Evolutionary conservation across 1,140 invertebrate genomes (phyloP).

Genomic region (Chrysomallon squamiferum): DNA sequence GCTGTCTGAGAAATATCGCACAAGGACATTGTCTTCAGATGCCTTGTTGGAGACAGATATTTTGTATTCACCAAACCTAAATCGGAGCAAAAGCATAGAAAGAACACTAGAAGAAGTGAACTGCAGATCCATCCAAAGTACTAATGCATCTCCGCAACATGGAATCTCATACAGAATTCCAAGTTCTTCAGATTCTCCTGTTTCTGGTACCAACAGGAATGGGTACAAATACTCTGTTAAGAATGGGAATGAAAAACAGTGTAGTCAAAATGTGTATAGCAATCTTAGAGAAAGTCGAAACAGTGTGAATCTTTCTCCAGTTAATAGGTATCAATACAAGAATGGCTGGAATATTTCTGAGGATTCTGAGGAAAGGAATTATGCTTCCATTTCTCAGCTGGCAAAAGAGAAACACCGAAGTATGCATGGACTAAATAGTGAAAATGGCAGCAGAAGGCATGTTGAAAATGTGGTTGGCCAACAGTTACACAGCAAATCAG

Average conservation of each 20-base stretch:
- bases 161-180: neutral
- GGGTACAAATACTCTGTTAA: too few species aligned
- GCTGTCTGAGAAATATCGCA: neutral
- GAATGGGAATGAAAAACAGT: too few species aligned
- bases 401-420: slow-evolving; percentile 10
- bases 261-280: too few species aligned
- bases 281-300: too few species aligned
- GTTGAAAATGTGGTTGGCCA: neutral
- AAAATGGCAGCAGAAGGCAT: neutral
- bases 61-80: slow-evolving; percentile 18
- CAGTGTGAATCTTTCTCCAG: too few species aligned
- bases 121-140: neutral
- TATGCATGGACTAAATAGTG: slow-evolving; percentile 15
- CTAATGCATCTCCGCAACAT: neutral
- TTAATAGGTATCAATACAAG: too few species aligned
- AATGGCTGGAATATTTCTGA: too few species aligned
- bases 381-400: neutral
- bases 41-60: slow-evolving; percentile 29
- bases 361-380: neutral
- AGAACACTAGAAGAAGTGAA: slow-evolving; percentile 20
- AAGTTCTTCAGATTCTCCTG: neutral
- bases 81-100: slow-evolving; percentile 30
- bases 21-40: slow-evolving; percentile 42
- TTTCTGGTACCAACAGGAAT: too few species aligned
- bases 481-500: slow-evolving; percentile 24